Percentiles rank a stretch among this genome's conserved stretches.
These are phyloP conservation scores for Peromyscus maniculatus DNA, from an alignment of 2,113 vertebrate species.

Conservation along the genomic window DNA sequence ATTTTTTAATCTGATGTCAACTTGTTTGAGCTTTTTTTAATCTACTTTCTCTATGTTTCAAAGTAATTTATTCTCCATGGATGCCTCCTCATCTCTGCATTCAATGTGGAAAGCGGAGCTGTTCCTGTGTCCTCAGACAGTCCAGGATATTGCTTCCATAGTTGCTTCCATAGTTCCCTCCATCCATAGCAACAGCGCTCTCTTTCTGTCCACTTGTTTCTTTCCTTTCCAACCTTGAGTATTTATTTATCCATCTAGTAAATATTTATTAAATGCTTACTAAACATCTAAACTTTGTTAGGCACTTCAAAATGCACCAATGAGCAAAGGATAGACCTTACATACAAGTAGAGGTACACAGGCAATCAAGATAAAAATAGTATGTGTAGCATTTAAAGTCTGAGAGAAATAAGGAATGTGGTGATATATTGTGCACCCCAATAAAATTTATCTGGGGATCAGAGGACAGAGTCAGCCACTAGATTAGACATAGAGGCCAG, in stretches of 20 bases:
- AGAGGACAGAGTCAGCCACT: too few species aligned
- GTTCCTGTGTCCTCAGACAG: not conserved
- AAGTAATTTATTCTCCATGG: not conserved
- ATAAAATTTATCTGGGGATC: too few species aligned
- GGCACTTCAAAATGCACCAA: not conserved
- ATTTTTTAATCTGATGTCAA: not conserved
- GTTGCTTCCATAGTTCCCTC: not conserved
- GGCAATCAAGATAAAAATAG: not conserved
- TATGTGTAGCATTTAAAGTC: not conserved
- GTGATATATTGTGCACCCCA: too few species aligned
- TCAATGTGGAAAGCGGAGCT: not conserved
- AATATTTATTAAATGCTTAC: not conserved
- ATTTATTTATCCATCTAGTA: slow-evolving; percentile 1
- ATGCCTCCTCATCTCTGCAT: not conserved
- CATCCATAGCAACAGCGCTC: not conserved
- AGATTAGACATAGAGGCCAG: too few species aligned
- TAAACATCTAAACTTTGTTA: not conserved
- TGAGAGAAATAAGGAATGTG: not conserved
- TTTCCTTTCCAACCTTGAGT: not conserved
- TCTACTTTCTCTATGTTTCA: slow-evolving; percentile 47
- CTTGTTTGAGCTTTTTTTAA: slow-evolving; percentile 7
- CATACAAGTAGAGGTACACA: not conserved
- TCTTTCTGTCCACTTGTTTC: not conserved
- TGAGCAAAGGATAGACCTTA: not conserved
- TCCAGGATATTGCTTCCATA: not conserved